A percentile compares a stretch with the other conserved stretches of the same genome.
Evolutionary conservation across 1,140 invertebrate genomes (phyloP).

Genomic region (Thrips palmi): DNA sequence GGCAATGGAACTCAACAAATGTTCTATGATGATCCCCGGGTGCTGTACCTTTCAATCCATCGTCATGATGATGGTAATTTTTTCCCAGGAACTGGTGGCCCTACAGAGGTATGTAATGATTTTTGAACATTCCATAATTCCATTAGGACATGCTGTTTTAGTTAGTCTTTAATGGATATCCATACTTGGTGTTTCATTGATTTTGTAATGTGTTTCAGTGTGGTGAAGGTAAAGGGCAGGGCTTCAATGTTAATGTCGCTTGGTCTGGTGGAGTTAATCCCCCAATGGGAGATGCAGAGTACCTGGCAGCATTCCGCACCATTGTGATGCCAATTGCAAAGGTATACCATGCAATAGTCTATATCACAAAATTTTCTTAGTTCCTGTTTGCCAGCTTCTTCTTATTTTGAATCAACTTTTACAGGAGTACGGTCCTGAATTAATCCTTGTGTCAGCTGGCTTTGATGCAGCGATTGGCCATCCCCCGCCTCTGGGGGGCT

Average conservation of each 20-base stretch:
- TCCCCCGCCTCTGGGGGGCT: constrained; percentile 84
- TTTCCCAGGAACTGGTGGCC: constrained; percentile 92
- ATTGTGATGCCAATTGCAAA: constrained; percentile 84
- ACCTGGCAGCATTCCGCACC: constrained; percentile 88
- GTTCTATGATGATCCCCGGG: constrained; percentile 89
- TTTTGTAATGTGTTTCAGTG: constrained; percentile 30
- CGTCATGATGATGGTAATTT: constrained; percentile 99
- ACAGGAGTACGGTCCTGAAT: constrained; percentile 79
- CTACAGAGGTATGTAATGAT: constrained; percentile 47
- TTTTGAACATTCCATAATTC: neutral
- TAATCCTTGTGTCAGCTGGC: constrained; percentile 90
- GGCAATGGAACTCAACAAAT: constrained; percentile 98
- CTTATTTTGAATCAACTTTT: constrained; percentile 16
- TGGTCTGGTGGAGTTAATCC: constrained; percentile 85
- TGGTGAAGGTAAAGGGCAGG: constrained; percentile 77
- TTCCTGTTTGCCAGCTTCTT: neutral
- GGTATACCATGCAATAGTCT: constrained; percentile 19
- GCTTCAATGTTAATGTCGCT: constrained; percentile 92
- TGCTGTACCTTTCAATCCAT: constrained; percentile 94
- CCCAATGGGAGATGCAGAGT: constrained; percentile 92
- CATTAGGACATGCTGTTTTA: neutral
- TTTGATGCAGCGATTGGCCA: constrained; percentile 94
- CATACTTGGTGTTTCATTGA: constrained; percentile 2
- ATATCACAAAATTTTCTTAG: neutral
- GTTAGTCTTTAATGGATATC: constrained; percentile 6